Evolutionary conservation across 2,797 vertebrate genomes (phyloP), one percentile per base, ranked within the genome.

Genomic region (Labroides dimidiatus): DNA sequence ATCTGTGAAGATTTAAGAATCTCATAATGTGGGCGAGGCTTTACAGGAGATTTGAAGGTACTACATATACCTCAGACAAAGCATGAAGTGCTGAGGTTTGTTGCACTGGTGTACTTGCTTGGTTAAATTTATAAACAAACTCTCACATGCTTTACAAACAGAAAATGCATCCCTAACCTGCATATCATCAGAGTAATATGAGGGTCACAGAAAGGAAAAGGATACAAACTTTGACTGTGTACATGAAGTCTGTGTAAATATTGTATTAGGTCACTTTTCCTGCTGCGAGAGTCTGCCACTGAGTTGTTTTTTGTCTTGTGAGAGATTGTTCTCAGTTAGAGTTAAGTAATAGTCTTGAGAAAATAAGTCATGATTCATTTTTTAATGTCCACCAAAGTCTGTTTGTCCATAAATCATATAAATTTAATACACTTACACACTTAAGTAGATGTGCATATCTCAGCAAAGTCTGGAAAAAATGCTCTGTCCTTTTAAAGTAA

Each of bases 101-200:
- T 27, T 27, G 27, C 27, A 27, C 10, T 37, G 36, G 10, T 39
- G 37, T 39, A 14, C 37, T 36, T 39, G 13, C 37, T 39, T 39
- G 30, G 30, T 33, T 33, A 39, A 39, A 39, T 13, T 39, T 12
- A 12, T 39, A 2, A 39, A 4, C 12, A 11, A 45, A 10, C 10
- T 45, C 21, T 69, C 51, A 47, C 2, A 24, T 76, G 75, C 39
- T 47, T 33, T 43, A 15, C n/a, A 48, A 68, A 69, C 10, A 48
- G 64, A 67, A 52, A 72, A 68, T 68, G 55, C 52, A 53, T 78
- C 21, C 33, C 4, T 47, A 68, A 61, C 42, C 19, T 50, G 54
- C 54, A 19, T 72, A 27, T 69, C 49, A 85, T 80, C 50, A 56
- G 36, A 62, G 21, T 30, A 21, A 73, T 48, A 64, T 14, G 16